Evolutionary conservation across 53 echinoderm and acorn worm species (phyloP).

Genomic region (Echinometra lucunter): DNA sequence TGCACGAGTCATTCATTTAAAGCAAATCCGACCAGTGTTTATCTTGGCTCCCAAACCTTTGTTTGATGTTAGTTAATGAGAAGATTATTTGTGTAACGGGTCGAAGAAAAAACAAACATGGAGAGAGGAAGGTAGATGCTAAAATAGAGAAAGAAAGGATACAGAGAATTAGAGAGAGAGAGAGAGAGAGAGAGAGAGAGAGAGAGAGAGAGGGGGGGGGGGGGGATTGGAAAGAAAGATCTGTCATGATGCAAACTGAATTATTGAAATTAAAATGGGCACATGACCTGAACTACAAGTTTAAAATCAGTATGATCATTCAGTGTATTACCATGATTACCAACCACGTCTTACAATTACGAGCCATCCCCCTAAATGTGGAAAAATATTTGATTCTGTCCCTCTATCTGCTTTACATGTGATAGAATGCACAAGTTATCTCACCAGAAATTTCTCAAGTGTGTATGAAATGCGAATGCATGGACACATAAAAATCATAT

Average conservation of each 20-base stretch:
- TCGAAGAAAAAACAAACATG: background rate
- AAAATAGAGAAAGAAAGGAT: background rate
- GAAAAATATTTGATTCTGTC: background rate
- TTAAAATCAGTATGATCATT: no score
- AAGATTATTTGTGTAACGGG: slow-evolving; percentile 7
- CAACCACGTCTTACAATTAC: no score
- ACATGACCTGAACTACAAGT: no score
- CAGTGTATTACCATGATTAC: no score
- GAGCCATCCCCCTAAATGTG: no score
- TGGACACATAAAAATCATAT: background rate
- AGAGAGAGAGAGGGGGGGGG: background rate
- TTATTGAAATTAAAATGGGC: no score
- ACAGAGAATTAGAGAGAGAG: background rate
- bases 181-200: background rate
- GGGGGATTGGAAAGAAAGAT: no score
- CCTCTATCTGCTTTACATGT: background rate
- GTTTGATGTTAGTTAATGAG: slow-evolving; percentile 43
- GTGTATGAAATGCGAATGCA: background rate
- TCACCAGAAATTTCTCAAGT: background rate
- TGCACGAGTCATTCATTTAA: background rate
- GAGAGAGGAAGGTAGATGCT: background rate
- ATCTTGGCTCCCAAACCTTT: slow-evolving; percentile 20
- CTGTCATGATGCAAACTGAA: no score
- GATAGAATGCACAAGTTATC: background rate
- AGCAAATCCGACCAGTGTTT: background rate